Evolutionary conservation across 2,113 vertebrate genomes (phyloP).

Genomic region (Onychostruthus taczanowskii): DNA sequence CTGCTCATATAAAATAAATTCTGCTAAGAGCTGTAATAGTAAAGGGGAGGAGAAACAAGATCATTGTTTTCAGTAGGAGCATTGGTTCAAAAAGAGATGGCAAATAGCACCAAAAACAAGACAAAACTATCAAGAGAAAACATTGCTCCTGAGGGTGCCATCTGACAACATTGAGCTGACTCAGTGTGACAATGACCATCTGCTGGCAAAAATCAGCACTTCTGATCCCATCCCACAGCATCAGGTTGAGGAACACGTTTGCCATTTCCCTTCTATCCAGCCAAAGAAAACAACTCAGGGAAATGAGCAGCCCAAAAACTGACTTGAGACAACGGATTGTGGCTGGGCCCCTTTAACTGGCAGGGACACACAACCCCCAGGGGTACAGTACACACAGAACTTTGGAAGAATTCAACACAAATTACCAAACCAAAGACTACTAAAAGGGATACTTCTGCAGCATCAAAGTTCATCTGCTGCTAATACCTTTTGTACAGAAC

Average conservation of each 20-base stretch:
- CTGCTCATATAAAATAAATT: background rate
- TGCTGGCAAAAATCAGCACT: background rate
- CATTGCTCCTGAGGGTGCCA: background rate
- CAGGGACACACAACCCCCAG: background rate
- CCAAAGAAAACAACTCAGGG: background rate
- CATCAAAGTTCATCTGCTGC: background rate
- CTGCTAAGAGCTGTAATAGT: background rate
- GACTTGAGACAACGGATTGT: background rate
- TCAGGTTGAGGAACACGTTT: background rate
- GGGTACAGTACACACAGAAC: background rate
- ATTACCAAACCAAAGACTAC: background rate
- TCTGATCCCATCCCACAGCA: background rate
- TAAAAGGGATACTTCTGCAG: background rate
- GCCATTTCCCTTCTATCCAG: background rate
- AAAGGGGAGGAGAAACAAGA: background rate
- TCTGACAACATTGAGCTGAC: background rate
- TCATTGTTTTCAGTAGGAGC: background rate
- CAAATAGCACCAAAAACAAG: background rate
- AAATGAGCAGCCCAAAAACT: background rate
- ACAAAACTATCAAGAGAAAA: background rate
- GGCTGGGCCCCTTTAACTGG: background rate
- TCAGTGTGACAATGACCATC: background rate
- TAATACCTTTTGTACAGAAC: background rate
- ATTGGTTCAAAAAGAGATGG: background rate
- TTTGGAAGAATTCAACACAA: background rate